phyloP scores from a whole-genome alignment of 2,797 vertebrate genomes.

The Parauchenoglanis ngamensis region DNA sequence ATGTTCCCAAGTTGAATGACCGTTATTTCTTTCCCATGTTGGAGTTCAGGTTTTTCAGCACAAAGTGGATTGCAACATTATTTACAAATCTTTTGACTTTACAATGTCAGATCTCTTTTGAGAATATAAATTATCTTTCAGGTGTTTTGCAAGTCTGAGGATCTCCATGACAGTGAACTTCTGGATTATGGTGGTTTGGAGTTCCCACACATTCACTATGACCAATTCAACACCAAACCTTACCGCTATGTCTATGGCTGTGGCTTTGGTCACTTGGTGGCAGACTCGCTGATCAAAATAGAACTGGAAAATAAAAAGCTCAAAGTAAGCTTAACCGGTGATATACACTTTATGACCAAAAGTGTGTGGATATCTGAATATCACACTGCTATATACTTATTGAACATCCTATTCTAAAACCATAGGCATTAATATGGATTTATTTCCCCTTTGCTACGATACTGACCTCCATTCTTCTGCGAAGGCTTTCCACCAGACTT shows the following conservation, averaged over 20 bases:
- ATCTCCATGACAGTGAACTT: constrained; percentile 82
- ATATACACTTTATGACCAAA: background rate
- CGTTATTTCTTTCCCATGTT: background rate
- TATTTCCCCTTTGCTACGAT: background rate
- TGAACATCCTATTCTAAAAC: background rate
- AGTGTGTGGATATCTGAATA: background rate
- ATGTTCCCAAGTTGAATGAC: background rate
- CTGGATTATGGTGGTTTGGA: constrained; percentile 83
- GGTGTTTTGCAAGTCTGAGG: constrained; percentile 87
- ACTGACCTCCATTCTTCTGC: background rate
- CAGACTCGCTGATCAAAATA: constrained; percentile 89
- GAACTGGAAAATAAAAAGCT: constrained; percentile 85
- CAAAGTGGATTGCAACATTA: background rate
- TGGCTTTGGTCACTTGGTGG: constrained; percentile 86
- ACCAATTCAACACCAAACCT: constrained; percentile 73
- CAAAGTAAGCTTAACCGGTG: constrained; percentile 71
- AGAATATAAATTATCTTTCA: constrained; percentile 55
- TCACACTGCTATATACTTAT: background rate
- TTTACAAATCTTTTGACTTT: too few species aligned
- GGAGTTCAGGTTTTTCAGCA: background rate
- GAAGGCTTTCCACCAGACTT: background rate
- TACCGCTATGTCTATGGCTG: constrained; percentile 91
- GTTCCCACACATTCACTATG: constrained; percentile 93
- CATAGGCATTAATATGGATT: background rate
- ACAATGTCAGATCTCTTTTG: background rate